Base-by-base conservation (phyloP, 2,113 vertebrate species). In the Phoxinus phoxinus region DNA sequence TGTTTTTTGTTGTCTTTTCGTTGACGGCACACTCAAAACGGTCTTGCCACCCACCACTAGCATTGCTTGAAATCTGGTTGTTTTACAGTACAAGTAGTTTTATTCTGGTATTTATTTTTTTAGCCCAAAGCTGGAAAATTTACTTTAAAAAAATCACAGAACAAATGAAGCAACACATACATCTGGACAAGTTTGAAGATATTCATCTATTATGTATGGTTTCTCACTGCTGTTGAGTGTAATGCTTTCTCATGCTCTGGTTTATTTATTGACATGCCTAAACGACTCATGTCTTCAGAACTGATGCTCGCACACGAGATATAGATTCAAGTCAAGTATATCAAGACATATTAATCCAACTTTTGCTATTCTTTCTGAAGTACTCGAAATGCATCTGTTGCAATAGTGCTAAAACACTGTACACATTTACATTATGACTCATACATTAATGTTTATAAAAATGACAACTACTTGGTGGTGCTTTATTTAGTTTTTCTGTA, bases 191-290 rank as follows among this genome's bases (percentile, higher is more conserved):
- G 72, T 74, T 27, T 74, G 72, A 27, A 73, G 41, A 72, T 48
- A 44, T 48, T 3, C 44, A 74, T 74, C 72, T 25, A 74, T 74
- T 74, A 48, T 74, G 48, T 3, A 74, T 2, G 8, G 27, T 53
- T 41, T 51, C 15, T 76, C 73, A 30, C 46, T 27, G 9, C 46
- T 51, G 73, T 27, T 1, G 12, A 48, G 25, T 53, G 41, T 32
- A 51, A 51, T 48, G 46, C 46, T 53, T 2, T 73, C 46, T 53
- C 73, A 53, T 53, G 13, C 25, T 19, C n/a, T 75, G 73, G n/a
- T 53, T 76, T 76, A 76, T 75, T 75, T 53, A 76, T 32, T 53
- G 25, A 53, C 8, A 15, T 75, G 25, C 48, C 41, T 25, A 74
- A 74, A 74, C 11, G 21, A 46, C 41, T 46, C n/a, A 17, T 51